Conservation (phyloP, 23 tunicate genomes). For the Phallusia fumigata region DNA sequence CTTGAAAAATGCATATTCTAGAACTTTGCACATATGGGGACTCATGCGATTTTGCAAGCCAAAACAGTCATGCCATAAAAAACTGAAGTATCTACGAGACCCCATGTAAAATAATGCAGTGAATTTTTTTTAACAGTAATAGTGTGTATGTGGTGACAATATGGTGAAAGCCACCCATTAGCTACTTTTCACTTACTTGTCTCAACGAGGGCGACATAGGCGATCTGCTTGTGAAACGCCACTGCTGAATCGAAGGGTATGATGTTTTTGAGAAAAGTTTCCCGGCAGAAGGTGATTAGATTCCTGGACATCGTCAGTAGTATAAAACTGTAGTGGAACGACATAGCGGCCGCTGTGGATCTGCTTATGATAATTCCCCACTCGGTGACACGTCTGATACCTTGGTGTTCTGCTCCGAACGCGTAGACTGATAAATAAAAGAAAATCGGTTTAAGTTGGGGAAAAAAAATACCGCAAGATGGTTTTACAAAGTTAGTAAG, state of each 20-base stretch:
- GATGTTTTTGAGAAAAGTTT: constrained; percentile 86
- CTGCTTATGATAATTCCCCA: constrained; percentile 97
- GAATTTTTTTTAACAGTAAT: too few relatives aligned
- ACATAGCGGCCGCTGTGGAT: constrained; percentile 90
- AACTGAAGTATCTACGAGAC: too few relatives aligned
- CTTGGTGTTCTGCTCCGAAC: constrained; percentile 76
- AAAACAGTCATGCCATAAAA: too few relatives aligned
- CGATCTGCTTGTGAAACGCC: constrained; percentile 94
- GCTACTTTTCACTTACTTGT: constrained; percentile 35
- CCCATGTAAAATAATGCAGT: too few relatives aligned
- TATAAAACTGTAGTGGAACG: constrained; percentile 87
- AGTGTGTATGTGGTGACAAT: too few relatives aligned
- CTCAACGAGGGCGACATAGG: constrained; percentile 78
- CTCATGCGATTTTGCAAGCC: too few relatives aligned
- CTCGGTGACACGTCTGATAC: constrained; percentile 89
- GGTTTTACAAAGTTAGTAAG: too few relatives aligned
- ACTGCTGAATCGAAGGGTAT: constrained; percentile 98
- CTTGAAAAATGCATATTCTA: too few relatives aligned
- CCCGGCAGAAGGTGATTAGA: constrained; percentile 83
- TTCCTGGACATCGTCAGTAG: constrained; percentile 96
- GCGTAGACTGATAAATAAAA: constrained; percentile 94
- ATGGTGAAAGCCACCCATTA: too few relatives aligned
- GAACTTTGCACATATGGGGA: too few relatives aligned
- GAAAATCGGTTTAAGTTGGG: too few relatives aligned
- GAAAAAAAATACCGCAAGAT: too few relatives aligned